Evolutionary conservation across 2,888 invertebrate genomes (phyloP).

Genomic region (Plebejus melissa): DNA sequence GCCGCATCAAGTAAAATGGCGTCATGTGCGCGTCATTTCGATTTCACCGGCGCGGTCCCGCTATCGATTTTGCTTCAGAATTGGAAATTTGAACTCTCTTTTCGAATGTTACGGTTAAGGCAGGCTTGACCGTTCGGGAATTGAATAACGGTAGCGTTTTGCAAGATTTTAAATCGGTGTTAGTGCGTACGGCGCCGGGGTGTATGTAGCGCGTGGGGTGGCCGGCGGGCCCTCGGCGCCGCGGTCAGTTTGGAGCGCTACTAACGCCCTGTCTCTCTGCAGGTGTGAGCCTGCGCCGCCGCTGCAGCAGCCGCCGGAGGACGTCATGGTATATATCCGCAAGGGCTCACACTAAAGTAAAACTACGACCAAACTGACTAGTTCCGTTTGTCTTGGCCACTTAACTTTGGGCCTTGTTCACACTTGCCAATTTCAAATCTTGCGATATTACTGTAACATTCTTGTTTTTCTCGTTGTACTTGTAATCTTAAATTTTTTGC

Average conservation of each 20-base stretch:
- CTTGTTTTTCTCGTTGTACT: constrained; percentile 68
- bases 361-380: constrained; percentile 74
- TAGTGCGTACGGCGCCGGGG: constrained; percentile 45
- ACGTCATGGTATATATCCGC: constrained; percentile 76
- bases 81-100: constrained; percentile 44
- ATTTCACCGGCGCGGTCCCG: constrained; percentile 65
- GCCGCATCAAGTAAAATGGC: constrained; percentile 77
- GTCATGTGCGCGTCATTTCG: constrained; percentile 72
- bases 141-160: constrained; percentile 49
- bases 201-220: constrained; percentile 7
- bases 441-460: constrained; percentile 75
- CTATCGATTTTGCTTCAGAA: constrained; percentile 57
- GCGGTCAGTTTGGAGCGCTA: constrained; percentile 71
- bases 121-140: constrained; percentile 42
- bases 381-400: constrained; percentile 65
- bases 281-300: constrained; percentile 79
- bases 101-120: constrained; percentile 52
- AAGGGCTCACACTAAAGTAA: constrained; percentile 78
- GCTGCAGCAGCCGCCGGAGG: constrained; percentile 72
- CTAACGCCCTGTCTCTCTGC: constrained; percentile 80
- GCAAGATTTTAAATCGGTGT: constrained; percentile 76
- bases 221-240: constrained; percentile 39
- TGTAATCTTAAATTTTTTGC: constrained; percentile 73
- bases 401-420: constrained; percentile 77
- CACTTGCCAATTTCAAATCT: constrained; percentile 77